These are phyloP conservation scores for Poecilia latipinna DNA, from an alignment of 2,113 vertebrate species.

Conservation along the genomic window DNA sequence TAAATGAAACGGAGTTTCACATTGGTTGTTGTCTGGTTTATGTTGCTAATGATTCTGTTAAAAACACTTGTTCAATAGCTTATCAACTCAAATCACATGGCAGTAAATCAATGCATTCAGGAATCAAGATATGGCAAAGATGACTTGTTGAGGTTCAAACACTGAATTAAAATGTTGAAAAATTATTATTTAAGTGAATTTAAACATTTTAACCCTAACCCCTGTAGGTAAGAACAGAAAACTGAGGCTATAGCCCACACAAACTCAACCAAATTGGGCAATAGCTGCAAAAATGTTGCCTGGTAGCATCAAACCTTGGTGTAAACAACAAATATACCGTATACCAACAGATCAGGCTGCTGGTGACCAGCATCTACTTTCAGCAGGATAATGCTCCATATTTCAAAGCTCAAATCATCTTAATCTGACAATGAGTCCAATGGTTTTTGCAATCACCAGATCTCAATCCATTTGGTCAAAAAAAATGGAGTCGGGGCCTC, in stretches of 20 bases:
- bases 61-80: no score
- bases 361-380: neutral
- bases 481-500: neutral
- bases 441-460: neutral
- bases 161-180: no score
- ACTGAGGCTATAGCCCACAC: neutral
- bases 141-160: no score
- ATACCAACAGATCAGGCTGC: neutral
- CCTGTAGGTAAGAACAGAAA: neutral
- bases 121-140: no score
- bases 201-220: no score
- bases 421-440: no score
- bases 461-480: neutral
- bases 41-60: no score
- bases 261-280: neutral
- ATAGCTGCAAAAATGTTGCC: neutral
- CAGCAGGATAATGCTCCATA: neutral
- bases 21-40: no score
- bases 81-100: no score
- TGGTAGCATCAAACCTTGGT: neutral
- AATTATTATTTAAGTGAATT: no score
- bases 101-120: no score
- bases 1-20: neutral
- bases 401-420: neutral
- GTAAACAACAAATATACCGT: neutral